phyloP scores from a whole-genome alignment of 2,797 vertebrate genomes.

The Sebastes variabilis region DNA sequence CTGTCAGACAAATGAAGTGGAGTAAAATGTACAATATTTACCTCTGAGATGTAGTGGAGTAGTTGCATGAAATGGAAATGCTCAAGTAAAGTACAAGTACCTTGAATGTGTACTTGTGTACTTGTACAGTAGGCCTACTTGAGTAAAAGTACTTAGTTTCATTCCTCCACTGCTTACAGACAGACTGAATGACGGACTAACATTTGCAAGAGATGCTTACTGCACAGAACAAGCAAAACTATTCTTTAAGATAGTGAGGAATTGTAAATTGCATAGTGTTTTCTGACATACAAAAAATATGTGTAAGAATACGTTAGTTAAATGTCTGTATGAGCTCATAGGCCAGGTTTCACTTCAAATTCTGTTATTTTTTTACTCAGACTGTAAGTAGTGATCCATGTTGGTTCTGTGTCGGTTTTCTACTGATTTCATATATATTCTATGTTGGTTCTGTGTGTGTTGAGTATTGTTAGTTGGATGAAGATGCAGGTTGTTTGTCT shows the following conservation, averaged over 20 bases:
- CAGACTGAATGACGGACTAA: not conserved
- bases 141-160: not conserved
- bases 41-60: not conserved
- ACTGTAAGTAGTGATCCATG: not conserved
- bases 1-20: no score
- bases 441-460: no score
- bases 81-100: not conserved
- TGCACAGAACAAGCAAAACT: not conserved
- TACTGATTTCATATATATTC: not conserved
- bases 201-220: not conserved
- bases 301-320: not conserved
- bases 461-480: not conserved
- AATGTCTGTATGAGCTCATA: not conserved
- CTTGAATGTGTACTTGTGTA: not conserved
- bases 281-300: not conserved
- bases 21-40: not conserved
- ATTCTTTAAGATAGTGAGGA: not conserved
- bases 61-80: not conserved
- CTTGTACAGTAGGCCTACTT: not conserved
- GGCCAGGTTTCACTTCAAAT: not conserved
- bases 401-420: not conserved
- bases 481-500: not conserved
- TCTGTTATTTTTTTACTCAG: not conserved
- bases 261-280: not conserved
- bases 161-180: not conserved